Evolutionary conservation across 2,888 invertebrate species (phyloP).

Genomic region (Sylvicola cinctus): DNA sequence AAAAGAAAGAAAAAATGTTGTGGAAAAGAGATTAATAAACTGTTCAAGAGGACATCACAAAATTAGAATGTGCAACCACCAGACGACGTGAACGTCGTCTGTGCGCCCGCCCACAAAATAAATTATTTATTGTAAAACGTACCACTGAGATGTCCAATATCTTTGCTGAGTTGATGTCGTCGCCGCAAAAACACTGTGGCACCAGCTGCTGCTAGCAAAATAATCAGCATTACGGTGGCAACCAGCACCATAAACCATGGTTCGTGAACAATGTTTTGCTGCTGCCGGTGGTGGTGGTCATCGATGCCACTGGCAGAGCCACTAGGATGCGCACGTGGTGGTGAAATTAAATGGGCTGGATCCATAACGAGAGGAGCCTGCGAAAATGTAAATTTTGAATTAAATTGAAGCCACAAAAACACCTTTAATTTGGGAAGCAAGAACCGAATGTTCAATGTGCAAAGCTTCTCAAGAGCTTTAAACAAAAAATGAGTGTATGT

Average conservation of each 20-base stretch:
- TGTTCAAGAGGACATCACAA: too few species aligned
- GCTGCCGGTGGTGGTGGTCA: conserved; percentile 20
- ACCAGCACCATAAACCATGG: conserved; percentile 25
- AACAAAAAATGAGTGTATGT: background rate
- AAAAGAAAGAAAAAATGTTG: too few species aligned
- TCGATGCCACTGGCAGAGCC: conserved; percentile 23
- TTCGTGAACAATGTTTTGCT: conserved; percentile 21
- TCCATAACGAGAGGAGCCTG: conserved; percentile 25
- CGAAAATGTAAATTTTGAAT: too few species aligned
- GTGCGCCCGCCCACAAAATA: too few species aligned
- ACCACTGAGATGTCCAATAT: conserved; percentile 44
- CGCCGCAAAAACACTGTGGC: conserved; percentile 23
- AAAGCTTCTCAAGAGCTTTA: background rate
- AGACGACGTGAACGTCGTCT: too few species aligned
- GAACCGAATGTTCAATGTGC: too few species aligned
- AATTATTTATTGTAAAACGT: conserved; percentile 11
- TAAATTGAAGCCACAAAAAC: too few species aligned
- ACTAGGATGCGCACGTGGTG: conserved; percentile 27
- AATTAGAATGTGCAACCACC: too few species aligned
- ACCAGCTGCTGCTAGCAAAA: conserved; percentile 18
- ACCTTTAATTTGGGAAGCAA: too few species aligned
- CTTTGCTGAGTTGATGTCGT: conserved; percentile 25
- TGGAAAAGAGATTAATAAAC: too few species aligned
- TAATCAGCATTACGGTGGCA: conserved; percentile 19
- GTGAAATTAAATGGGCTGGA: conserved; percentile 23